Evolutionary conservation across 2,888 invertebrate species (phyloP), one percentile per base, ranked within the genome.

Genomic region (Neoascia interrupta): DNA sequence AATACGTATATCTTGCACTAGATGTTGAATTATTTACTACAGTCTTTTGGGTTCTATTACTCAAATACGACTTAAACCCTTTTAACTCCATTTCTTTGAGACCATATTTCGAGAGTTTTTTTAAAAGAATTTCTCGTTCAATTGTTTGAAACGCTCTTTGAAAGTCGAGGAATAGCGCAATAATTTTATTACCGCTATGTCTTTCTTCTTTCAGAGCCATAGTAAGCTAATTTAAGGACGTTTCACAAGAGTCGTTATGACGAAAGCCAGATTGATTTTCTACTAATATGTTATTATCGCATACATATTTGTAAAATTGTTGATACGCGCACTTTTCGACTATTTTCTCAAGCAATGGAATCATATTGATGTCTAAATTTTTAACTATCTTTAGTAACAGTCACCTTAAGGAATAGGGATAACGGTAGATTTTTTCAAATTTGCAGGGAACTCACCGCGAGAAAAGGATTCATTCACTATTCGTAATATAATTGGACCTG

Each of bases 381-480:
- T n/a, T n/a, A n/a, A n/a, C n/a, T n/a, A n/a, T n/a, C n/a, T n/a
- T n/a, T n/a, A n/a, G n/a, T n/a, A n/a, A n/a, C n/a, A n/a, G n/a
- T n/a, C n/a, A n/a, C n/a, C n/a, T n/a, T n/a, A n/a, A 3, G 54
- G 39, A 10, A 51, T 51, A 2, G 51, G 34, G 21, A 51, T 21
- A 36, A 51, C 36, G 4, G 11, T 11, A 10, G 51, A 51, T 51
- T 51, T 21, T 21, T 51, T 54, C 2, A 54, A 39, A 18, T 26
- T 54, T 26, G 16, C 5, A 4, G 54, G 28, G 18, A 54, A 54
- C 6, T 28, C 39, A 26, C 54, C 39, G 5, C 26, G 2, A 4
- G 2, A 15, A 26, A 39, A 54, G 2, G 54, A 54, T 21, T 54
- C 28, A 16, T 39, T 54, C n/a, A n/a, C n/a, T n/a, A n/a, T n/a